Base-by-base conservation (phyloP, 2,888 invertebrate species). In the Tetragnatha montana region DNA sequence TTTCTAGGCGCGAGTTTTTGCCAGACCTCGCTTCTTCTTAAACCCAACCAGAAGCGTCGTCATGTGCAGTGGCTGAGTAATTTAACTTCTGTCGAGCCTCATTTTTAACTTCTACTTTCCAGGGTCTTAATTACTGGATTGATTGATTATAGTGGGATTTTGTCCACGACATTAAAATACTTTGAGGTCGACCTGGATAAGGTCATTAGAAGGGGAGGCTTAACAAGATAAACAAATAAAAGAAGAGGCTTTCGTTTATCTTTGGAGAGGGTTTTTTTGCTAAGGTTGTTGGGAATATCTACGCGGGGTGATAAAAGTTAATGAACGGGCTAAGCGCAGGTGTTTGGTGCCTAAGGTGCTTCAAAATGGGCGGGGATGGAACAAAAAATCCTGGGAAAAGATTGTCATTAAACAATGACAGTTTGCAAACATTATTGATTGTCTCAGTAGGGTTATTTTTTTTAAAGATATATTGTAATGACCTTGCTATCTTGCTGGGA, bases 141-240 rank as follows among this genome's bases (percentile, higher is more conserved):
- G 83, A 84, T 84, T 84, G 83, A 84, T 84, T 84, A 84, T 84
- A 49, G 75, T 47, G 35, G 60, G 82, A 49, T 84, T 84, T 84
- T 84, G 76, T 75, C 68, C 22, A 22, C 35, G 49, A 35, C 83
- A 76, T 84, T 84, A 84, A 84, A 84, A 76, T 84, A 68, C 76
- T 84, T 84, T 84, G 76, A 84, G 76, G 83, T 84, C 75, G 49
- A 21, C 75, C 68, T n/a, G 75, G 83, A 84, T 75, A 69, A 69
- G 83, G 83, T 84, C 83, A 84, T 84, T 84, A 84, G 22, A 50
- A 47, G 14, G 69, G 68, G 76, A 84, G 76, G 83, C 76, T 51
- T 84, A 84, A 84, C 83, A 69, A 84, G 83, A 84, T 84, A 84
- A 84, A 51, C 73, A 8, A 73, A 82, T 35, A 35, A 35, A 35